phyloP scores from a whole-genome alignment of 2,113 vertebrate genomes.

The Thalassarche chlororhynchos region DNA sequence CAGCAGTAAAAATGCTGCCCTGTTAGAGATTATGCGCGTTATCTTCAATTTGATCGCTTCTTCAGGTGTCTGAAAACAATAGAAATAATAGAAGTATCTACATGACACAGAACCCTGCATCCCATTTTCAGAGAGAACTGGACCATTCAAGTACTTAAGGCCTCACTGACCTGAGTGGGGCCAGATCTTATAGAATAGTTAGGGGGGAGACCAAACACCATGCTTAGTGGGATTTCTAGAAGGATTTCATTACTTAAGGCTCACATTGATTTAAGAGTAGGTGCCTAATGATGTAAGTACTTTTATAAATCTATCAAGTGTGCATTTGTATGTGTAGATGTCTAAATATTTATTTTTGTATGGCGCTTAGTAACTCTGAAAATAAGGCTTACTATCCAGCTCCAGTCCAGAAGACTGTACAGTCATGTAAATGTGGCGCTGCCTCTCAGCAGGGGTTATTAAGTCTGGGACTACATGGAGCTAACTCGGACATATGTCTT shows the following conservation, averaged over 20 bases:
- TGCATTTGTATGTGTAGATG: neutral
- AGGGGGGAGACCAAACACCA: neutral
- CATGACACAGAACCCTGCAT: neutral
- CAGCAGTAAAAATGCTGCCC: neutral
- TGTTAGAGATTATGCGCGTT: accelerated
- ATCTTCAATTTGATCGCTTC: neutral
- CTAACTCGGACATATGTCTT: neutral
- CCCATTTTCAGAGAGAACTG: neutral
- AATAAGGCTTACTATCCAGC: neutral
- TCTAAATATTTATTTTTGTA: neutral
- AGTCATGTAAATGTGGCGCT: neutral
- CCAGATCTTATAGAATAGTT: neutral
- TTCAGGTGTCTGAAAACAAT: neutral
- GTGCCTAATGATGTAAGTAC: neutral
- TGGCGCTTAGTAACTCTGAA: neutral
- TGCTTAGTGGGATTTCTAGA: neutral
- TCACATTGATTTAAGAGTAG: neutral
- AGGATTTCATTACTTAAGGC: neutral
- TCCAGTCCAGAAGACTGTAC: neutral
- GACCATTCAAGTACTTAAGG: neutral
- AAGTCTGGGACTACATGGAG: neutral
- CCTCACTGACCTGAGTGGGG: neutral
- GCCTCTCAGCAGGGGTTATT: neutral
- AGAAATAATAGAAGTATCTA: neutral
- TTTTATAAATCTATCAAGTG: neutral